These are phyloP conservation scores for Hydractinia echinata DNA, from an alignment of 30 jellyfish, hydroid and myxozoan genomes.

Conservation along the genomic window DNA sequence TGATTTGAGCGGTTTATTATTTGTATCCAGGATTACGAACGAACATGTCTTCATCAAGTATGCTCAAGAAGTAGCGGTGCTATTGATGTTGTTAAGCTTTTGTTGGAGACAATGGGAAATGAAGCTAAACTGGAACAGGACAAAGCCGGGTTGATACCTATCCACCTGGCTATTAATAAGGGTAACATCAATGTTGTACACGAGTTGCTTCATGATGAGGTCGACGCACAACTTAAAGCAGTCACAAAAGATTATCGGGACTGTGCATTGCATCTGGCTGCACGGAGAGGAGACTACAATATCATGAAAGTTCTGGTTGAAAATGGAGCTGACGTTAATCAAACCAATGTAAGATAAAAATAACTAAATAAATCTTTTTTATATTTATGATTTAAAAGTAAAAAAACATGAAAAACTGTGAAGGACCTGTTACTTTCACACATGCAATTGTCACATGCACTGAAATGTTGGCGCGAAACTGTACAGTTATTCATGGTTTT, in stretches of 20 bases:
- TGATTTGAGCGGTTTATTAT: not conserved
- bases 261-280: conserved; percentile 88
- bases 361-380: not conserved
- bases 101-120: conserved; percentile 60
- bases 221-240: conserved; percentile 70
- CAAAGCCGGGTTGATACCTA: conserved; percentile 69
- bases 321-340: conserved; percentile 58
- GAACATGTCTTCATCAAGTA: conserved; percentile 89
- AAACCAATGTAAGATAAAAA: conserved; percentile 52
- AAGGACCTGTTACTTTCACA: no score
- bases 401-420: no score
- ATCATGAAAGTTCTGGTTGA: conserved; percentile 56
- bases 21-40: conserved; percentile 52
- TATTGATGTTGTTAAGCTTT: conserved; percentile 57
- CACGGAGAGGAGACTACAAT: conserved; percentile 60
- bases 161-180: conserved; percentile 67
- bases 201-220: conserved; percentile 59
- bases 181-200: conserved; percentile 62
- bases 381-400: no score
- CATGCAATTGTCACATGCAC: no score
- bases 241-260: conserved; percentile 68
- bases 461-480: not conserved
- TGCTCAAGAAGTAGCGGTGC: conserved; percentile 81
- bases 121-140: conserved; percentile 79
- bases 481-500: not conserved